Evolutionary conservation across 2,888 invertebrate species (phyloP).

Genomic region (Drosophila buzzatii): DNA sequence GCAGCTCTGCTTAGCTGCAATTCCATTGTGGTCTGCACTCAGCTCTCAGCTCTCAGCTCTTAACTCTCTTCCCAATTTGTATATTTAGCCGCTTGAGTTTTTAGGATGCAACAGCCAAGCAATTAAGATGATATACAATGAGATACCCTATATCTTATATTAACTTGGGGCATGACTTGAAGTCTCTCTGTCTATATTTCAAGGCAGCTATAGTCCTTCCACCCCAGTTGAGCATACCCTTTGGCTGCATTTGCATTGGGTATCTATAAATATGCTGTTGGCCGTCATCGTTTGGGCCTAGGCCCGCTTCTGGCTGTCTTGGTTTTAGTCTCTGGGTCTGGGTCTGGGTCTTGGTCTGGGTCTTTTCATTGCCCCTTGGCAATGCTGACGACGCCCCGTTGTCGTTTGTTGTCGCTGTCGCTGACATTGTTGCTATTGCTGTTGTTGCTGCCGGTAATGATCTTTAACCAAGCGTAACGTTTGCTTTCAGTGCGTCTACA

Average conservation of each 20-base stretch:
- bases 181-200: neutral
- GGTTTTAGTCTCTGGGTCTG: constrained; percentile 15
- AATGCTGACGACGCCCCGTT: constrained; percentile 52
- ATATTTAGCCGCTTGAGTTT: constrained; percentile 3
- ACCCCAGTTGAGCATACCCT: neutral
- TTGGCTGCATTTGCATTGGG: neutral
- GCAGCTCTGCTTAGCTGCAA: constrained; percentile 62
- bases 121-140: neutral
- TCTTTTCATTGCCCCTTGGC: constrained; percentile 63
- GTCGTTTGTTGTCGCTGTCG: constrained; percentile 38
- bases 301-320: constrained; percentile 5
- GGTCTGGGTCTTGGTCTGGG: constrained; percentile 25
- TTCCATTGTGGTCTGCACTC: constrained; percentile 27
- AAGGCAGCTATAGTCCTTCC: neutral
- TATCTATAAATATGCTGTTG: constrained; percentile 13
- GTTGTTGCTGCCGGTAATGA: constrained; percentile 80
- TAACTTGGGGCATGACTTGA: neutral
- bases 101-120: constrained; percentile 18
- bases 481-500: constrained; percentile 82
- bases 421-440: constrained; percentile 29
- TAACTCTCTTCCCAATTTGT: neutral
- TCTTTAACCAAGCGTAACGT: constrained; percentile 82
- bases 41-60: constrained; percentile 2
- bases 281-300: constrained; percentile 9
- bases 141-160: constrained; percentile 2